A percentile compares a stretch with the other conserved stretches of the same genome.
Conservation (phyloP, 2,113 vertebrate genomes). For the Mugil cephalus region DNA sequence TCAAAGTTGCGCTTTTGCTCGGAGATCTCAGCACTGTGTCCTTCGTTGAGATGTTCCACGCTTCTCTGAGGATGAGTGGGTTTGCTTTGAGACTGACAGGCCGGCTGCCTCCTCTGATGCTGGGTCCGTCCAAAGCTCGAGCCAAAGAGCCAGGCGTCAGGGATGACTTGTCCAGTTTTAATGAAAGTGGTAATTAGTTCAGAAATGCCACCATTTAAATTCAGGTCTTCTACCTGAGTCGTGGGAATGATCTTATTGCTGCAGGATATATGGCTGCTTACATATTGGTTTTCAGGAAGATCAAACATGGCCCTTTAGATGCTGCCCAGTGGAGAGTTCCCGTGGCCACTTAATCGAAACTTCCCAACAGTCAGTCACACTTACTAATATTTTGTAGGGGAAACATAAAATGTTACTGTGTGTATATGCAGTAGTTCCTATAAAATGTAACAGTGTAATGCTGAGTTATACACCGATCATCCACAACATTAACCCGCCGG, state of each 20-base stretch:
- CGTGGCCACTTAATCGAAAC: background rate
- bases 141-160: conserved; percentile 1
- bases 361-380: background rate
- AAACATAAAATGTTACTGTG: conserved; percentile 16
- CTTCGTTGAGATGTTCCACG: conserved; percentile 23
- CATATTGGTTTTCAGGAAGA: conserved; percentile 11
- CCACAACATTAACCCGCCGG: too few relatives aligned
- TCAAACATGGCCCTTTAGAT: conserved; percentile 19
- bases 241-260: background rate
- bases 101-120: conserved; percentile 16
- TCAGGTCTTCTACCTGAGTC: conserved; percentile 15
- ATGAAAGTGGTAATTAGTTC: background rate
- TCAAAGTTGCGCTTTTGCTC: conserved; percentile 66
- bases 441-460: background rate
- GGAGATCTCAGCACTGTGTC: conserved; percentile 46
- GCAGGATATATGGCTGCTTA: conserved; percentile 14
- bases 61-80: conserved; percentile 24
- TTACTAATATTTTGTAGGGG: conserved; percentile 1
- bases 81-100: conserved; percentile 36
- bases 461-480: too few relatives aligned
- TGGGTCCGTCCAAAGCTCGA: conserved; percentile 21
- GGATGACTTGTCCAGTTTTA: conserved; percentile 6
- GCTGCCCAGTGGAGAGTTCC: background rate
- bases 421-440: background rate
- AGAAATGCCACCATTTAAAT: conserved; percentile 38